A percentile compares a stretch with the other conserved stretches of the same genome.
Conservation (phyloP, 2,113 vertebrate genomes). For the Regulus satrapa region DNA sequence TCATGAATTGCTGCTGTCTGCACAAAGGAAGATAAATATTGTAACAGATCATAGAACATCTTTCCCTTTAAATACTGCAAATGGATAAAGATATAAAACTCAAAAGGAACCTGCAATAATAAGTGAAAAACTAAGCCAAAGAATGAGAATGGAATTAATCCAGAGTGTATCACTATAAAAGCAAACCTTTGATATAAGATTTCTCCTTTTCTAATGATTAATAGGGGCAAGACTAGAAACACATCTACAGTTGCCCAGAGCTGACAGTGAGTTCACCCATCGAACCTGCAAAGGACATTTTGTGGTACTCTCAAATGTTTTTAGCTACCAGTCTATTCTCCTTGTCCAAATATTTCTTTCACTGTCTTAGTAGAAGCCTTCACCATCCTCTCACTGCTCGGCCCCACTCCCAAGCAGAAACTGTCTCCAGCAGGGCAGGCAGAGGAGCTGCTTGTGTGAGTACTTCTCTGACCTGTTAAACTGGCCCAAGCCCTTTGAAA, state of each 20-base stretch:
- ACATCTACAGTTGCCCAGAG: background rate
- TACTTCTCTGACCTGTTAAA: background rate
- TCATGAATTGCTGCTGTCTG: constrained; percentile 49
- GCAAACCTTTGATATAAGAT: background rate
- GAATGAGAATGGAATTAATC: background rate
- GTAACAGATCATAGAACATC: constrained; percentile 15
- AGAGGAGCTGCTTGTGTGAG: background rate
- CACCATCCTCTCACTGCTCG: rapidly evolving
- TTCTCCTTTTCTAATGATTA: background rate
- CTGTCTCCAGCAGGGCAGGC: background rate
- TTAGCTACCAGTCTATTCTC: background rate
- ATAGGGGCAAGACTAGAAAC: background rate
- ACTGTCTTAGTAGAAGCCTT: background rate
- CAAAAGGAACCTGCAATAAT: background rate
- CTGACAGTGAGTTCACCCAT: background rate
- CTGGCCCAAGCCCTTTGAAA: background rate
- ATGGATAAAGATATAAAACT: constrained; percentile 36
- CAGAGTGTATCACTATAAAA: background rate
- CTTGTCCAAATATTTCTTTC: background rate
- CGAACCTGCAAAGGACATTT: background rate
- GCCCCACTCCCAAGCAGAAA: background rate
- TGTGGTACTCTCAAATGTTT: background rate
- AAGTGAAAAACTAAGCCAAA: constrained; percentile 4
- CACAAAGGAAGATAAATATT: constrained; percentile 55
- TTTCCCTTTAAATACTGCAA: constrained; percentile 42